Percentiles rank a stretch among this genome's conserved stretches.
Evolutionary conservation across 2,797 vertebrate species (phyloP).

Genomic region (Tokudaia tokunoshimensis): DNA sequence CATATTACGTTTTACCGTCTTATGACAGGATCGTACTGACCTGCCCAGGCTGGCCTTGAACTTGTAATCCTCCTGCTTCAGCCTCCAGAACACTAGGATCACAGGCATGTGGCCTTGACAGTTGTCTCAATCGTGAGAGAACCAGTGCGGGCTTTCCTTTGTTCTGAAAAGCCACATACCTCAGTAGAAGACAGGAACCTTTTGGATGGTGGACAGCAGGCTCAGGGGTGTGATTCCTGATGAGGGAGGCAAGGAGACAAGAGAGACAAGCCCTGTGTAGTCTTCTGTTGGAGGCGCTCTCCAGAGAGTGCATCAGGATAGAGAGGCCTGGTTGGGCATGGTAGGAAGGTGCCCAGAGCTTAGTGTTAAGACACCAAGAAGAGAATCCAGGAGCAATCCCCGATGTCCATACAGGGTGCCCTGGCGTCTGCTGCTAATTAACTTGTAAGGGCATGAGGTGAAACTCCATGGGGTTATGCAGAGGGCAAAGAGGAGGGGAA

Average conservation of each 20-base stretch:
- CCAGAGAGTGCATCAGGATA: fast-evolving
- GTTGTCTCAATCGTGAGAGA: background rate
- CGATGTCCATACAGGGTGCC: background rate
- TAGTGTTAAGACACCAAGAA: too few species aligned
- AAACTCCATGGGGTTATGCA: background rate
- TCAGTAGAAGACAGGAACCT: background rate
- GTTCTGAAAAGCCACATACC: background rate
- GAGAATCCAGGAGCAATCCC: background rate
- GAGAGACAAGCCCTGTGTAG: fast-evolving
- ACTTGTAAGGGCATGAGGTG: background rate
- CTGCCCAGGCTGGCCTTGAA: background rate
- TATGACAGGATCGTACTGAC: background rate
- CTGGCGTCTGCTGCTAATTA: background rate
- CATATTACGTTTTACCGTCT: background rate
- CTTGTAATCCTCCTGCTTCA: background rate
- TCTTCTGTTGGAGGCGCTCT: fast-evolving
- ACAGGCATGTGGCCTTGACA: background rate
- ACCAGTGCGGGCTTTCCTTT: background rate
- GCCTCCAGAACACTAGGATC: background rate
- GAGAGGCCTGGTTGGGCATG: background rate
- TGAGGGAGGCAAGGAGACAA: fast-evolving
- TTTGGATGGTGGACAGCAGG: background rate
- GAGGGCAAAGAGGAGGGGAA: background rate
- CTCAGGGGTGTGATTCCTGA: fast-evolving
- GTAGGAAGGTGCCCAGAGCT: background rate